Evolutionary conservation across 2,888 invertebrate species (phyloP).

Genomic region (Drosophila diplacantha): DNA sequence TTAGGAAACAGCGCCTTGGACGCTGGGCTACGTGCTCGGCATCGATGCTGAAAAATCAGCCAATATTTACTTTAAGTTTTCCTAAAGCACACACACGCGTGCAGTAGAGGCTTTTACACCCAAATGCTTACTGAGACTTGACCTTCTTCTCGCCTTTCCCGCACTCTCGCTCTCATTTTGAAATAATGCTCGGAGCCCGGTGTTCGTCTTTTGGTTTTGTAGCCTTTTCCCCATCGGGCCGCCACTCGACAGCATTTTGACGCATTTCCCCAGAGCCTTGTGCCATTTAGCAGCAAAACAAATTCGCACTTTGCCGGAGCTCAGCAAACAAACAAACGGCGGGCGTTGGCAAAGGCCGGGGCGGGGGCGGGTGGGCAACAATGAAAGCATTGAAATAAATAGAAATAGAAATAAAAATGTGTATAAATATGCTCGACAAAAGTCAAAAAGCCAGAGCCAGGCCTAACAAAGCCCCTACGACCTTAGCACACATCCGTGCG

Average conservation of each 20-base stretch:
- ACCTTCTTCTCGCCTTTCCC: slow-evolving; percentile 41
- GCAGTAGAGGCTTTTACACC: slow-evolving; percentile 2
- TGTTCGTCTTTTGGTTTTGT: slow-evolving; percentile 32
- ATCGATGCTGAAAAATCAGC: slow-evolving; percentile 50
- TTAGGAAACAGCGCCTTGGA: slow-evolving; percentile 43
- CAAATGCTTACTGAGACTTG: slow-evolving; percentile 40
- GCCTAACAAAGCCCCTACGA: slow-evolving; percentile 58
- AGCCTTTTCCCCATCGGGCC: slow-evolving; percentile 48
- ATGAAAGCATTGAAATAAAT: slow-evolving; percentile 58
- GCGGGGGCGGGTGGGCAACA: slow-evolving; percentile 14
- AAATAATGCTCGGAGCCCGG: slow-evolving; percentile 27
- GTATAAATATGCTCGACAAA: slow-evolving; percentile 66
- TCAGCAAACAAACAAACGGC: slow-evolving; percentile 30
- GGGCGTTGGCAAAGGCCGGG: not conserved
- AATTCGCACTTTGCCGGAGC: slow-evolving; percentile 64
- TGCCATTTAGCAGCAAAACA: slow-evolving; percentile 71
- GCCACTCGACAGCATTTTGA: slow-evolving; percentile 65
- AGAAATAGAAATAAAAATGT: slow-evolving; percentile 53
- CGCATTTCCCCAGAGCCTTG: slow-evolving; percentile 71
- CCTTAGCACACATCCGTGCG: slow-evolving; percentile 56
- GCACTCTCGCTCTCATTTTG: slow-evolving; percentile 36
- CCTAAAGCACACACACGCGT: slow-evolving; percentile 28
- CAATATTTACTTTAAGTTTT: slow-evolving; percentile 57
- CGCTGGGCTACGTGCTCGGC: slow-evolving; percentile 52
- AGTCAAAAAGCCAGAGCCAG: slow-evolving; percentile 59